phyloP scores from a whole-genome alignment of 1,140 invertebrate genomes.

The Calliphora vicina region DNA sequence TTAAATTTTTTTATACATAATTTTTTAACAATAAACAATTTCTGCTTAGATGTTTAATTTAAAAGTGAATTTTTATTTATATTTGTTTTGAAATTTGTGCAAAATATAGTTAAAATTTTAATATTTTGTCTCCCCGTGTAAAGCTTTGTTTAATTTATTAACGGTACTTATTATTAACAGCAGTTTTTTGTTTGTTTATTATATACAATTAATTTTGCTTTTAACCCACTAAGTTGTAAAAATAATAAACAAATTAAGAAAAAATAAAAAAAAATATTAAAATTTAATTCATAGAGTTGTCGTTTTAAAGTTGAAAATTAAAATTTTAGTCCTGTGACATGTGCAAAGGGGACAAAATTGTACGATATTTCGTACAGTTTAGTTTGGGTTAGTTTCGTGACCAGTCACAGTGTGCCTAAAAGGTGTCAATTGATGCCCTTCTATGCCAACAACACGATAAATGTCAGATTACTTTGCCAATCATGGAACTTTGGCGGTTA shows the following conservation, averaged over 20 bases:
- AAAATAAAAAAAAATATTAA: neutral
- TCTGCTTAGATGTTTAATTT: neutral
- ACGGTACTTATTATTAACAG: slow-evolving; percentile 33
- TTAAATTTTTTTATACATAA: neutral
- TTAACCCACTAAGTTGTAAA: slow-evolving; percentile 26
- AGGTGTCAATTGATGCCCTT: no score
- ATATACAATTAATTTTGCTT: slow-evolving; percentile 1
- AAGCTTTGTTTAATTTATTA: slow-evolving; percentile 26
- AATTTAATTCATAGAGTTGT: neutral
- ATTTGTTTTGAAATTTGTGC: neutral
- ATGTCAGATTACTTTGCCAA: no score
- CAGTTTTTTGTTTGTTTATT: neutral
- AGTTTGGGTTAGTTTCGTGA: no score
- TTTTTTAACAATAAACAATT: neutral
- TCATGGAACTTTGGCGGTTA: no score
- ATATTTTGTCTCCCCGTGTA: neutral
- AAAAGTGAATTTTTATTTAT: neutral
- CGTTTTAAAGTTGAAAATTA: neutral
- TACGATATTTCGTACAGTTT: no score
- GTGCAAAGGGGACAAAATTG: no score
- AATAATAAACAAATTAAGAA: neutral
- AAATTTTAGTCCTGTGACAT: no score
- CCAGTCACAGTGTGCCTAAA: no score
- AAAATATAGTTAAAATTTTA: neutral
- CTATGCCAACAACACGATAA: no score